Conservation (phyloP, 2,797 vertebrate genomes). For the Iguana delicatissima region DNA sequence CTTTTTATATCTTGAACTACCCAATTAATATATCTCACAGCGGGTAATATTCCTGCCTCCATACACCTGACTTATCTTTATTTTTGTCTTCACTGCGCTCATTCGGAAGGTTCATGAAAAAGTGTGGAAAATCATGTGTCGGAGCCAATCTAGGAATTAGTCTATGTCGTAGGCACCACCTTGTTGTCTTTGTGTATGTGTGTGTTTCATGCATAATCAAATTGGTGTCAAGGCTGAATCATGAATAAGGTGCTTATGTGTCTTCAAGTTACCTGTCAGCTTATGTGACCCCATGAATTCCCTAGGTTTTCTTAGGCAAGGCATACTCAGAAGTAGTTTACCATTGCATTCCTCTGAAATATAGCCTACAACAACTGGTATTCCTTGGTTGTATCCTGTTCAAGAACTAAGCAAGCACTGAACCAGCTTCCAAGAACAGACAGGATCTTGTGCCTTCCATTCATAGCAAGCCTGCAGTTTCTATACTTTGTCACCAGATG, state of each 20-base stretch:
- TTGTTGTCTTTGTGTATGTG: no score
- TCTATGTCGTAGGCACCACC: neutral
- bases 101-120: neutral
- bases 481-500: conserved; percentile 29
- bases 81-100: neutral
- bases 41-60: neutral
- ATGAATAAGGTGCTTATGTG: neutral
- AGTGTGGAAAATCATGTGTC: neutral
- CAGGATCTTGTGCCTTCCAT: neutral
- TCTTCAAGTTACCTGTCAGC: no score
- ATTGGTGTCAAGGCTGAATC: neutral
- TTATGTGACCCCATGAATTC: no score
- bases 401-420: no score
- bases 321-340: no score
- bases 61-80: neutral
- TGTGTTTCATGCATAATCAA: neutral
- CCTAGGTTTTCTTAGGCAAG: no score
- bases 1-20: neutral
- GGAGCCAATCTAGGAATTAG: neutral
- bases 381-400: no score
- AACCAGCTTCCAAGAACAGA: no score
- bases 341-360: no score
- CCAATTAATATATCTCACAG: neutral
- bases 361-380: no score
- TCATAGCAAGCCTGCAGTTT: neutral